These are phyloP conservation scores for Reticulitermes speratus DNA, from an alignment of 1,140 invertebrate genomes.

Conservation along the genomic window DNA sequence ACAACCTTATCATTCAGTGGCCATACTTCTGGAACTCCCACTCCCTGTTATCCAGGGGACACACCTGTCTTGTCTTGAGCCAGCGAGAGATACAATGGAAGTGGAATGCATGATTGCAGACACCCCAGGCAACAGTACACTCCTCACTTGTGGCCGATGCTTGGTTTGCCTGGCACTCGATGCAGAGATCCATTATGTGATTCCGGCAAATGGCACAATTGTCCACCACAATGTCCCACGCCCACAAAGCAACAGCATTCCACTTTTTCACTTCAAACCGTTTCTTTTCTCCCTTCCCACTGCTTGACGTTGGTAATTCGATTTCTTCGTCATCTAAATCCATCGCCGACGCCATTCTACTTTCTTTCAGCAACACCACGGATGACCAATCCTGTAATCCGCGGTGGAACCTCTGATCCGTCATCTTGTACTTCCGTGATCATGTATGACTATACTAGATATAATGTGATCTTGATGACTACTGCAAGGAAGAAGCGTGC, in stretches of 20 bases:
- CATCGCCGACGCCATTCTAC: conserved; percentile 75
- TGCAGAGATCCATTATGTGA: conserved; percentile 99
- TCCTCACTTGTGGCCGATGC: conserved; percentile 97
- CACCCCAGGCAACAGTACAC: conserved; percentile 99
- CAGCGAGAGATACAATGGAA: conserved; percentile 99
- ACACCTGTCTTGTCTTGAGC: conserved; percentile 98
- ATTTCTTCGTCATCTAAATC: conserved; percentile 88
- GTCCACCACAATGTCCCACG: conserved; percentile 99
- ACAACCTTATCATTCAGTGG: conserved; percentile 43
- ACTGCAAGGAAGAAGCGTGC: too few relatives aligned
- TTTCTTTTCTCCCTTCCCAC: conserved; percentile 85
- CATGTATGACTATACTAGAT: too few relatives aligned
- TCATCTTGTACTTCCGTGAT: too few relatives aligned
- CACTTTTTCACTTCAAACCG: conserved; percentile 98
- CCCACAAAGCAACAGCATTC: conserved; percentile 98
- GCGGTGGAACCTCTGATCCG: too few relatives aligned
- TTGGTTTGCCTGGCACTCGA: conserved; percentile 99
- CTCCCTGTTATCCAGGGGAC: conserved; percentile 97
- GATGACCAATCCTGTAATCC: too few relatives aligned
- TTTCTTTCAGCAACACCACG: too few relatives aligned
- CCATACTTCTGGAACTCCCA: conserved; percentile 98
- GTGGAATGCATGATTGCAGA: conserved; percentile 99
- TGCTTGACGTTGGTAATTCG: conserved; percentile 76
- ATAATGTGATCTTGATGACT: too few relatives aligned
- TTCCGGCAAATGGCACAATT: conserved; percentile 99